Conservation (phyloP, 2,888 invertebrate genomes). For the Harpalus rufipes region DNA sequence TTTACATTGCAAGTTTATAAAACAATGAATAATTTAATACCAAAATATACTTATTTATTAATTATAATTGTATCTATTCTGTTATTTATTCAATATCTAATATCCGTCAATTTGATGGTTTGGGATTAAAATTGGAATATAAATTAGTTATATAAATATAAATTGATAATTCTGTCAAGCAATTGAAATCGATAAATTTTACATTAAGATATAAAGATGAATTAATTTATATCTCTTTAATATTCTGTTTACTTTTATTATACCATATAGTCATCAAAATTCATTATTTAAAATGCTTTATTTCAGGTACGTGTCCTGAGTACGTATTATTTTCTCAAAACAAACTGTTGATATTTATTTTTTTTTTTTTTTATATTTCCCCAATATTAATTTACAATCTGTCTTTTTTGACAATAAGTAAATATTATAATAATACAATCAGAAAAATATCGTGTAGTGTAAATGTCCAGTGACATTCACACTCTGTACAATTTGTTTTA, state of each 20-base stretch:
- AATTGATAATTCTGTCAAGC: neutral
- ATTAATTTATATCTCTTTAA: neutral
- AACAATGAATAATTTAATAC: neutral
- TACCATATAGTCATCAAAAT: too few relatives aligned
- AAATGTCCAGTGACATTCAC: too few relatives aligned
- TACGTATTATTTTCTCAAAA: too few relatives aligned
- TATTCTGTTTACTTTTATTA: neutral
- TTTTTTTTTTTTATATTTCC: too few relatives aligned
- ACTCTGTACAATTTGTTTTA: too few relatives aligned
- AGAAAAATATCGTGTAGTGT: too few relatives aligned
- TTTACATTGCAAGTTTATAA: neutral
- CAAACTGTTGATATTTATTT: too few relatives aligned
- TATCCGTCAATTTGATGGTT: neutral
- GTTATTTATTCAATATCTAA: constrained; percentile 7
- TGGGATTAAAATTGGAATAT: constrained; percentile 3
- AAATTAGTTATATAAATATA: constrained; percentile 1
- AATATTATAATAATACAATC: too few relatives aligned
- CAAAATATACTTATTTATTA: neutral
- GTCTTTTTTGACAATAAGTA: too few relatives aligned
- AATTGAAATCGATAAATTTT: neutral
- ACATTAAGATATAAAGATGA: neutral
- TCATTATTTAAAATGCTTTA: too few relatives aligned
- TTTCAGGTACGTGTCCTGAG: too few relatives aligned
- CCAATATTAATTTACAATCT: too few relatives aligned
- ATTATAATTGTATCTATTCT: neutral